A percentile compares a stretch with the other conserved stretches of the same genome.
Conservation (phyloP, 2,888 invertebrate genomes). For the Slavum lentiscoides region DNA sequence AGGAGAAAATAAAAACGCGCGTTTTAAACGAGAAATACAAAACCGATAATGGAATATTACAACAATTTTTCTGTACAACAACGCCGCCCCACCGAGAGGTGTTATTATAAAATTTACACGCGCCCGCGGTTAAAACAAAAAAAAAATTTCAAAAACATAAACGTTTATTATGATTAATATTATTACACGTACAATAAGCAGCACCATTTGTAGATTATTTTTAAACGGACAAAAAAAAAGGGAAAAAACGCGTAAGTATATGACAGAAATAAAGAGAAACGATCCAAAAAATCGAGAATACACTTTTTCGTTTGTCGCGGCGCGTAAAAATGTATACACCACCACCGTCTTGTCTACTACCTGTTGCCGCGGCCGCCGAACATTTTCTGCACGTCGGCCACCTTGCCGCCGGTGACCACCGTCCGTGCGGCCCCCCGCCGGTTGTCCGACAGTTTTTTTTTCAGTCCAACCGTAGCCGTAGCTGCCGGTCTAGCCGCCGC, state of each 20-base stretch:
- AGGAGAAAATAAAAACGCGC: too few relatives aligned
- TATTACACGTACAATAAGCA: background rate
- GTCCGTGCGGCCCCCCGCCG: background rate
- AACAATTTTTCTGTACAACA: too few relatives aligned
- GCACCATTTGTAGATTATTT: conserved; percentile 19
- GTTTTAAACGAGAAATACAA: background rate
- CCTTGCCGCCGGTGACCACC: too few relatives aligned
- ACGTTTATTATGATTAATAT: background rate
- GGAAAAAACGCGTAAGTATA: background rate
- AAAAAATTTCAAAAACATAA: conserved; percentile 8
- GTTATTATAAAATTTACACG: conserved; percentile 5
- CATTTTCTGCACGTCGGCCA: background rate
- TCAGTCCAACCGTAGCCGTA: conserved; percentile 36
- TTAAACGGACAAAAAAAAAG: background rate
- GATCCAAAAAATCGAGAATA: background rate
- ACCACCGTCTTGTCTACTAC: background rate
- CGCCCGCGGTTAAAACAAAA: background rate
- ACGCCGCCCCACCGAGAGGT: too few relatives aligned
- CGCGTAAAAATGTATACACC: background rate
- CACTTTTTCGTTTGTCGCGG: background rate
- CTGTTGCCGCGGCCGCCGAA: background rate
- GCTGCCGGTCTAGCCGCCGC: background rate
- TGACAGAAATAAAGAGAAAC: background rate
- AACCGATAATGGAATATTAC: background rate
- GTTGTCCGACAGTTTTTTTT: conserved; percentile 35